phyloP scores from a whole-genome alignment of 2,888 invertebrate species.

The Pristionchus maxplancki region DNA sequence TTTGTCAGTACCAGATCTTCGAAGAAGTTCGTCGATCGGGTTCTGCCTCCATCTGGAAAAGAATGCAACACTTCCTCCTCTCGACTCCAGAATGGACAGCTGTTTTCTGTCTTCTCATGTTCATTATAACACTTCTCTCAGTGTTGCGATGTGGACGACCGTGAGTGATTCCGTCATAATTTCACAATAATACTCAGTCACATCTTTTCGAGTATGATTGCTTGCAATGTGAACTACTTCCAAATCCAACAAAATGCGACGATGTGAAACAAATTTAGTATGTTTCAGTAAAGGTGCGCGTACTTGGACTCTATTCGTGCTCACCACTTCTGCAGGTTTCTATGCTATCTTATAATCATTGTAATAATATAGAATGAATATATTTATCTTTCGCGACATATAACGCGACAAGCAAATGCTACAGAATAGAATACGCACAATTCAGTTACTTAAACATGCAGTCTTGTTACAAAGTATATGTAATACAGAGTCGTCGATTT shows the following conservation, averaged over 20 bases:
- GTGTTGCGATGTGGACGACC: neutral
- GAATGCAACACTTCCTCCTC: conserved; percentile 34
- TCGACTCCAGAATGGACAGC: conserved; percentile 23
- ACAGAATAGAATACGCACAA: too few species aligned
- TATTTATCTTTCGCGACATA: too few species aligned
- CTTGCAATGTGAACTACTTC: too few species aligned
- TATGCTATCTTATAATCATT: neutral
- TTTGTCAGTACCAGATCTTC: conserved; percentile 36
- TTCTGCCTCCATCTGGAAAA: neutral
- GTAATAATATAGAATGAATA: too few species aligned
- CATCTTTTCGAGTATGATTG: too few species aligned
- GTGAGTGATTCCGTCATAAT: neutral
- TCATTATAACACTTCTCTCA: neutral
- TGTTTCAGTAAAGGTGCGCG: conserved; percentile 5
- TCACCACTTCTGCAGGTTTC: neutral
- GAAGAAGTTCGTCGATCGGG: conserved; percentile 12
- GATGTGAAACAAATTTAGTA: too few species aligned
- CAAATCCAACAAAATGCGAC: too few species aligned
- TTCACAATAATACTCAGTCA: neutral
- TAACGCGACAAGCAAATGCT: too few species aligned
- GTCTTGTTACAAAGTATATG: too few species aligned
- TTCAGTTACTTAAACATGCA: too few species aligned
- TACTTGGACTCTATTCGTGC: neutral
- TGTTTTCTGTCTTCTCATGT: conserved; percentile 12
- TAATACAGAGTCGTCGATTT: too few species aligned